These are phyloP conservation scores for Chascanopsetta lugubris DNA, from an alignment of 2,113 vertebrate species.

Conservation along the genomic window DNA sequence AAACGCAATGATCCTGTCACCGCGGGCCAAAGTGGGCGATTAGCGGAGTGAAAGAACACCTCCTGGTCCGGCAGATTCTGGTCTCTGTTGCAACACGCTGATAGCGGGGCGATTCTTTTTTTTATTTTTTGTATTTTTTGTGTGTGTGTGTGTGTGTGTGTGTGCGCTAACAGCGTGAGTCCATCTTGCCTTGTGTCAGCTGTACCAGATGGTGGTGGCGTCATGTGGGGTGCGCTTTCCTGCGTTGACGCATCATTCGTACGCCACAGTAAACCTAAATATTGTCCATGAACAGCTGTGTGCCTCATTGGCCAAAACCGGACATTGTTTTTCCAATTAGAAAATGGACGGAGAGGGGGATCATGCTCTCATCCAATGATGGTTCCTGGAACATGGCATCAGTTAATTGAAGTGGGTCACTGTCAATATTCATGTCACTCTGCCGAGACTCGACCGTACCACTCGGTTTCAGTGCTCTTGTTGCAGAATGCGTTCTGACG, in stretches of 20 bases:
- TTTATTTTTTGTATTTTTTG: too few species aligned
- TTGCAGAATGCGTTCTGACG: not conserved
- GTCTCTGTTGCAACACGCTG: conserved; percentile 34
- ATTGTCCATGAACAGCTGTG: conserved; percentile 49
- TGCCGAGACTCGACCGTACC: not conserved
- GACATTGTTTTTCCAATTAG: not conserved
- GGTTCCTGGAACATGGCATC: conserved; percentile 11
- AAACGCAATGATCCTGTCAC: conserved; percentile 1
- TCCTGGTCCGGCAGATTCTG: conserved; percentile 35
- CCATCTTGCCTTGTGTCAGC: conserved; percentile 47
- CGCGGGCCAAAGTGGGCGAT: conserved; percentile 15
- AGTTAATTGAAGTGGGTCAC: conserved; percentile 1
- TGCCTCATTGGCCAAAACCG: conserved; percentile 18
- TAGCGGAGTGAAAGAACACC: conserved; percentile 28
- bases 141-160: too few species aligned
- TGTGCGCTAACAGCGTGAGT: conserved; percentile 50
- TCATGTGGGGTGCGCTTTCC: conserved; percentile 58
- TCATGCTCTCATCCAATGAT: conserved; percentile 12
- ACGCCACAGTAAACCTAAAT: conserved; percentile 50
- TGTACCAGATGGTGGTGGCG: conserved; percentile 52
- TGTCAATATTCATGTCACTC: not conserved
- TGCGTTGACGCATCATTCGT: conserved; percentile 50
- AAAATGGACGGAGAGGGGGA: not conserved
- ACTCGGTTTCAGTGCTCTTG: not conserved
- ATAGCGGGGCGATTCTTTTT: conserved; percentile 16